These are phyloP conservation scores for Nyctibius bracteatus DNA, from an alignment of 2,113 vertebrate genomes.

Conservation along the genomic window DNA sequence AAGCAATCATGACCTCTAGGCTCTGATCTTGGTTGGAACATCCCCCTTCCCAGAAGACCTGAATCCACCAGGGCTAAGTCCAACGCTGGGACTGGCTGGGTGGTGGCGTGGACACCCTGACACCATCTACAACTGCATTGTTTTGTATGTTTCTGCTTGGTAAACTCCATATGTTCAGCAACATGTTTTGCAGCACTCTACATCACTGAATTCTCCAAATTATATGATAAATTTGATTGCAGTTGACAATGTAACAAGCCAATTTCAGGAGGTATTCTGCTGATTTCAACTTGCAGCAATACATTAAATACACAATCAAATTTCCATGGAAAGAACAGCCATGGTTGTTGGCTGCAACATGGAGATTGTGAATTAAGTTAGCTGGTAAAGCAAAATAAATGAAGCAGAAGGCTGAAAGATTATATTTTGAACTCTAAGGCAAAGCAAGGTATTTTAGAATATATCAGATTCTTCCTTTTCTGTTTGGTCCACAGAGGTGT, in stretches of 20 bases:
- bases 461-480: neutral
- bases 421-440: neutral
- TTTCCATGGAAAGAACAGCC: neutral
- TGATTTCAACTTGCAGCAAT: neutral
- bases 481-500: neutral
- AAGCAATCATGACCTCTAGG: neutral
- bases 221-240: neutral
- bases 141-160: neutral
- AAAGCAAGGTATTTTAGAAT: neutral
- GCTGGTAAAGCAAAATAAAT: neutral
- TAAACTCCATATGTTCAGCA: neutral
- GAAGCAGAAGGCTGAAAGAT: neutral
- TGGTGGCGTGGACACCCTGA: neutral
- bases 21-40: neutral
- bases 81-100: fast-evolving
- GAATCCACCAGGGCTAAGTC: neutral
- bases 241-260: neutral
- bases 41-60: neutral
- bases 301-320: neutral
- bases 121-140: neutral
- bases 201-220: neutral
- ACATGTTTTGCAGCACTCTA: neutral
- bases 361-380: neutral
- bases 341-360: neutral
- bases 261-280: neutral